phyloP scores from a whole-genome alignment of 2,113 vertebrate genomes.

The Urocynchramus pylzowi region DNA sequence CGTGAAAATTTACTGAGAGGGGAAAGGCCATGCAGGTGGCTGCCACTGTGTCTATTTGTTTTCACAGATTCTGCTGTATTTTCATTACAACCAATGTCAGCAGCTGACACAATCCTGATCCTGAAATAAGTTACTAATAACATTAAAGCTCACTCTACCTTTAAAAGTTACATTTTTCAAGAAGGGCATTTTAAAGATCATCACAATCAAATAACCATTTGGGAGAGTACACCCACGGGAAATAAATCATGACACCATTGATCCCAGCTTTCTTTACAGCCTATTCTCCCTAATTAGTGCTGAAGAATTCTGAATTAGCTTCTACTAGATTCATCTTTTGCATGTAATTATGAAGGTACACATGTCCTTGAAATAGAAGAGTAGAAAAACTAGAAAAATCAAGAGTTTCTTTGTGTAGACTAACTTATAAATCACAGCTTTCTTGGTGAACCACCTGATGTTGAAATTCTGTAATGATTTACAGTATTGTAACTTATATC shows the following conservation, averaged over 20 bases:
- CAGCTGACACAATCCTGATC: background rate
- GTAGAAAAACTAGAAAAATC: background rate
- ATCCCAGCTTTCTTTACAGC: background rate
- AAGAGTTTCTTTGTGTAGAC: background rate
- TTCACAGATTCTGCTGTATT: background rate
- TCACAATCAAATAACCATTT: background rate
- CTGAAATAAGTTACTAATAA: background rate
- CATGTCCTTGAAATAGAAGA: background rate
- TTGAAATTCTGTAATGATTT: background rate
- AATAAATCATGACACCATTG: background rate
- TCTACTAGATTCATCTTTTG: background rate
- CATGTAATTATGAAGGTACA: background rate
- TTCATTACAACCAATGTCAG: background rate
- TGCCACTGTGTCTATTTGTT: background rate
- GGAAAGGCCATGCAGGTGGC: background rate
- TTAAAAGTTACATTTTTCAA: background rate
- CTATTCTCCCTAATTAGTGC: background rate
- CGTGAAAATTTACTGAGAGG: background rate
- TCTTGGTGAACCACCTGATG: background rate
- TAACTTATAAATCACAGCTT: background rate
- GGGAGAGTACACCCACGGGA: background rate
- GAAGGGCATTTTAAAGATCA: background rate
- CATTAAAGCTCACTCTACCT: background rate
- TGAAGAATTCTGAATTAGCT: background rate
- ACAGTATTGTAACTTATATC: background rate